These are phyloP conservation scores for Diadromus collaris DNA, from an alignment of 2,888 invertebrate genomes.

Conservation along the genomic window DNA sequence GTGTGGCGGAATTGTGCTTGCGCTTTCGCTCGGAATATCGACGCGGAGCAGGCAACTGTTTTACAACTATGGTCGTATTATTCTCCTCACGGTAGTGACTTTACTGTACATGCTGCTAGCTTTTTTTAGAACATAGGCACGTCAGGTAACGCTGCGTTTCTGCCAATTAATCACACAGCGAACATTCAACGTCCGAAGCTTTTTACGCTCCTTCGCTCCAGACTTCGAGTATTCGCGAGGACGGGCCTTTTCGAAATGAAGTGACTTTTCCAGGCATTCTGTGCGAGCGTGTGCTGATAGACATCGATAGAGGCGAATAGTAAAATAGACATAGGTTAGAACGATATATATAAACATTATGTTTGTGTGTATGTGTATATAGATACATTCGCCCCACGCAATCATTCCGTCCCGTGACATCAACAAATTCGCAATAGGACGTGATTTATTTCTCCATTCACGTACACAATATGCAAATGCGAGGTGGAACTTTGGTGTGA, in stretches of 20 bases:
- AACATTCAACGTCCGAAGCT: slow-evolving; percentile 21
- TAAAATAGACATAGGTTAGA: slow-evolving; percentile 18
- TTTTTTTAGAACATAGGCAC: slow-evolving; percentile 4
- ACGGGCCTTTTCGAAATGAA: slow-evolving; percentile 6
- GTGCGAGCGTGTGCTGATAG: not conserved
- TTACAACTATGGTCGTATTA: slow-evolving; percentile 14
- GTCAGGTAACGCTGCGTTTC: slow-evolving; percentile 16
- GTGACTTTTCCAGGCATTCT: slow-evolving; percentile 39
- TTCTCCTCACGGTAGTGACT: not conserved
- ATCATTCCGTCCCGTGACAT: slow-evolving; percentile 65
- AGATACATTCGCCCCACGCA: slow-evolving; percentile 52
- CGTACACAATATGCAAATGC: slow-evolving; percentile 61
- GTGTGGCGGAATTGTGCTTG: not conserved
- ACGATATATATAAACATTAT: not conserved
- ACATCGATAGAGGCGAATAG: slow-evolving; percentile 15
- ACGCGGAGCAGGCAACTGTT: slow-evolving; percentile 10
- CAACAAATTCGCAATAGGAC: slow-evolving; percentile 66
- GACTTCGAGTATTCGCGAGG: not conserved
- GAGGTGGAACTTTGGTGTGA: slow-evolving; percentile 46
- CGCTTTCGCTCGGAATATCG: slow-evolving; percentile 16
- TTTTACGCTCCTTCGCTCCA: slow-evolving; percentile 22
- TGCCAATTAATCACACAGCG: slow-evolving; percentile 42
- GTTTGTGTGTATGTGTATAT: not conserved
- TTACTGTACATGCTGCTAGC: not conserved
- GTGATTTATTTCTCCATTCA: slow-evolving; percentile 67